Base-by-base conservation (phyloP, 2,888 invertebrate species). In the Chloromyia formosa region DNA sequence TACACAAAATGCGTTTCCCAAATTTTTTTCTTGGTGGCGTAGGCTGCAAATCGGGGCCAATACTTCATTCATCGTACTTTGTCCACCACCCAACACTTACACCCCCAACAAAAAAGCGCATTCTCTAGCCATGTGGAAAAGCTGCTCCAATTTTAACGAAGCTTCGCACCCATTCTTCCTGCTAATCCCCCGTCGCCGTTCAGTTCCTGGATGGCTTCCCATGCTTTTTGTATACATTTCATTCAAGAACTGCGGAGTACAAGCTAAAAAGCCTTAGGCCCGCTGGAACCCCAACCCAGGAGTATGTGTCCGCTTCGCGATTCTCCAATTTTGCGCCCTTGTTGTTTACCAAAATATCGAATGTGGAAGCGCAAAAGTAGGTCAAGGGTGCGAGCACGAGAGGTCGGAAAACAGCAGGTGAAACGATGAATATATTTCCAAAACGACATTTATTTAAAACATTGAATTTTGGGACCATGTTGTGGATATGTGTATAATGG, bases 371-470 rank as follows among this genome's bases (percentile, higher is more conserved):
- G 14, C 22, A 56, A 71, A 71, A 71, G 5, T 71, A 71, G 71
- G 71, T 71, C 71, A 71, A 71, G 71, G 71, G 71, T 71, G 71
- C 71, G 58, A 71, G 71, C 22, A 71, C 56, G 58, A 42, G 56
- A 56, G 56, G 42, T 56, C 71, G 35, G 71, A 45, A 54, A 69
- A 69, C 69, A 69, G 69, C 69, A 69, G 69, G 69, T 23, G 49
- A 10, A 23, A 27, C n/a, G 27, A 35, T 35, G 27, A 35, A 35
- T 35, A 35, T n/a, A n/a, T n/a, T n/a, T 7, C 12, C 20, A 54
- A 54, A 54, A n/a, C 20, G 22, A 18, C 18, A 16, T 10, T n/a
- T n/a, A n/a, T n/a, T 58, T 58, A 7, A 58, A 12, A 45, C 45
- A 10, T 7, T 10, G 12, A 12, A 12, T 10, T n/a, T n/a, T n/a